Evolutionary conservation across 2,888 invertebrate genomes (phyloP).

Genomic region (Cryptocephalus primarius): DNA sequence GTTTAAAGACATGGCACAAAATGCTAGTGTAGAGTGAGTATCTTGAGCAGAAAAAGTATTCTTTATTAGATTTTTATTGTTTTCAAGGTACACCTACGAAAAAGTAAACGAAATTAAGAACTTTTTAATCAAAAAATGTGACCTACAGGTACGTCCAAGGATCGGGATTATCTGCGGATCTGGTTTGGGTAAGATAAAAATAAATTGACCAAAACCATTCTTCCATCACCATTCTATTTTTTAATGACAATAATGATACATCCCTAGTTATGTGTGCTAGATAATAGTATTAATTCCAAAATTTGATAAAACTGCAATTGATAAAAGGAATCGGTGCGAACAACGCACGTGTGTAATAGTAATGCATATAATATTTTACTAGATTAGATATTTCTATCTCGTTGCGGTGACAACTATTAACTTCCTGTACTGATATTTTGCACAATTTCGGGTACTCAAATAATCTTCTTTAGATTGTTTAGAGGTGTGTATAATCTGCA

Average conservation of each 20-base stretch:
- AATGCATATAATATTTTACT: no score
- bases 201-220: neutral
- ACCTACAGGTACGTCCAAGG: constrained; percentile 2
- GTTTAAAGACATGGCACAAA: no score
- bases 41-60: no score
- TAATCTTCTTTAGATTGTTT: no score
- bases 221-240: neutral
- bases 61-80: neutral
- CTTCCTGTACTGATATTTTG: no score
- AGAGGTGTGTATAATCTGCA: no score
- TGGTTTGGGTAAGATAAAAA: constrained; percentile 5
- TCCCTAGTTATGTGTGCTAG: neutral
- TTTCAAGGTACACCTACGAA: constrained; percentile 6
- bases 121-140: constrained; percentile 2
- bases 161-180: constrained; percentile 9
- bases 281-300: neutral
- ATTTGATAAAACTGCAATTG: neutral
- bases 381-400: no score
- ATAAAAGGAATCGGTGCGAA: no score
- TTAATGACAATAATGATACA: neutral
- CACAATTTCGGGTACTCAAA: no score
- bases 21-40: no score
- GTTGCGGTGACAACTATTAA: no score
- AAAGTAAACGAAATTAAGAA: constrained; percentile 5
- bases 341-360: neutral